A percentile compares a stretch with the other conserved stretches of the same genome.
These are phyloP conservation scores for Nemapogon koenigi DNA, from an alignment of 2,888 invertebrate species.

Conservation along the genomic window DNA sequence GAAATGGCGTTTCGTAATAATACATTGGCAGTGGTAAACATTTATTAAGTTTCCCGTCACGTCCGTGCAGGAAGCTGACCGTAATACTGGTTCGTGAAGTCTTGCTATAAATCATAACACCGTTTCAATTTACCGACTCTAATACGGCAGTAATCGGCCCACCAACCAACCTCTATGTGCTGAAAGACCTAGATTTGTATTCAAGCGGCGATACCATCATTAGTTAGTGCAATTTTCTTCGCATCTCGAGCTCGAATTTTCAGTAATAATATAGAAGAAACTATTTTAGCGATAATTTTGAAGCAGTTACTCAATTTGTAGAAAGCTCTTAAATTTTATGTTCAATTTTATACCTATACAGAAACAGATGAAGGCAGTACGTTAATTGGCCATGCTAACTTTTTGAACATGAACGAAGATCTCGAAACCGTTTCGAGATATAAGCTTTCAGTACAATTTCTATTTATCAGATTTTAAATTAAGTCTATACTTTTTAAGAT, in stretches of 20 bases:
- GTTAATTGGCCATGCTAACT: too few species aligned
- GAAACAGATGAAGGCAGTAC: too few species aligned
- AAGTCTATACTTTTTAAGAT: too few species aligned
- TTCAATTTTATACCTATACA: too few species aligned
- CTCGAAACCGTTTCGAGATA: too few species aligned
- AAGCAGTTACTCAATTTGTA: too few species aligned
- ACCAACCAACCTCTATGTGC: constrained; percentile 33
- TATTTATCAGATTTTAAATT: too few species aligned
- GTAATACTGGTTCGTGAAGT: constrained; percentile 49
- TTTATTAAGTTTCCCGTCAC: constrained; percentile 41
- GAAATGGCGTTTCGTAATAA: too few species aligned
- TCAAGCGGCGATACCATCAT: constrained; percentile 57
- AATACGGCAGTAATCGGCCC: constrained; percentile 47
- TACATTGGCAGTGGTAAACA: too few species aligned
- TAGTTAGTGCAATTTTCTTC: constrained; percentile 59
- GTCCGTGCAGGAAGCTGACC: constrained; percentile 41
- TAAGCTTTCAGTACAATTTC: too few species aligned
- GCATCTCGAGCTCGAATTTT: constrained; percentile 34
- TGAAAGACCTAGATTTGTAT: constrained; percentile 59
- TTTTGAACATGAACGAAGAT: too few species aligned
- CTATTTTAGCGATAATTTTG: not conserved
- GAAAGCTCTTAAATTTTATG: too few species aligned
- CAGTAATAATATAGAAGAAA: not conserved
- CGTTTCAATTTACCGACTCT: constrained; percentile 54
- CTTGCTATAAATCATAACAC: constrained; percentile 56